Evolutionary conservation across 2,888 invertebrate species (phyloP).

Genomic region (Cheiracanthium punctorium): DNA sequence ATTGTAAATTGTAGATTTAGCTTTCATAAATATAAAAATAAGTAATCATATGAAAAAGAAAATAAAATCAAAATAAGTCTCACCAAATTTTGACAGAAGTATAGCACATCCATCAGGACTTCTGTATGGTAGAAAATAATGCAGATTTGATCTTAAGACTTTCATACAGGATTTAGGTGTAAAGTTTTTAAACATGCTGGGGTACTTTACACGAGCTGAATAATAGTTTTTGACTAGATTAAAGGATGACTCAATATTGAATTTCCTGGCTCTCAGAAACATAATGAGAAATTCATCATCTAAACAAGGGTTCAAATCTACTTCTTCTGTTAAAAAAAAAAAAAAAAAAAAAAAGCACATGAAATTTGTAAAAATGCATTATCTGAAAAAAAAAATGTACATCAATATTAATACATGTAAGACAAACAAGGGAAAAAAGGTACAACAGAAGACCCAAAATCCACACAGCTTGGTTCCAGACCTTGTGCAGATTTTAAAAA

Average conservation of each 20-base stretch:
- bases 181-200: constrained; percentile 73
- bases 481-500: too few species aligned
- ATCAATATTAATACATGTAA: neutral
- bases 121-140: constrained; percentile 47
- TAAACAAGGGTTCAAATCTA: constrained; percentile 74
- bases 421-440: too few species aligned
- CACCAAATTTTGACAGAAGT: constrained; percentile 51
- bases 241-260: constrained; percentile 88
- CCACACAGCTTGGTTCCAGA: too few species aligned
- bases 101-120: constrained; percentile 49
- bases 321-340: constrained; percentile 43
- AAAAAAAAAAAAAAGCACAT: neutral
- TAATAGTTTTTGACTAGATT: constrained; percentile 81
- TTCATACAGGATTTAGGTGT: constrained; percentile 43
- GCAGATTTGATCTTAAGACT: constrained; percentile 31
- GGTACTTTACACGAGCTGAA: constrained; percentile 74
- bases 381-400: too few species aligned
- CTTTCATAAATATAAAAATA: too few species aligned
- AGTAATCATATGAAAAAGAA: too few species aligned
- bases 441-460: too few species aligned
- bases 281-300: constrained; percentile 85
- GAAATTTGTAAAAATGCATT: neutral
- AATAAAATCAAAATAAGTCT: neutral
- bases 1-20: too few species aligned
- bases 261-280: constrained; percentile 91